Evolutionary conservation across 2,797 vertebrate species (phyloP), one percentile per base, ranked within the genome.

Genomic region (Xyrichtys novacula): DNA sequence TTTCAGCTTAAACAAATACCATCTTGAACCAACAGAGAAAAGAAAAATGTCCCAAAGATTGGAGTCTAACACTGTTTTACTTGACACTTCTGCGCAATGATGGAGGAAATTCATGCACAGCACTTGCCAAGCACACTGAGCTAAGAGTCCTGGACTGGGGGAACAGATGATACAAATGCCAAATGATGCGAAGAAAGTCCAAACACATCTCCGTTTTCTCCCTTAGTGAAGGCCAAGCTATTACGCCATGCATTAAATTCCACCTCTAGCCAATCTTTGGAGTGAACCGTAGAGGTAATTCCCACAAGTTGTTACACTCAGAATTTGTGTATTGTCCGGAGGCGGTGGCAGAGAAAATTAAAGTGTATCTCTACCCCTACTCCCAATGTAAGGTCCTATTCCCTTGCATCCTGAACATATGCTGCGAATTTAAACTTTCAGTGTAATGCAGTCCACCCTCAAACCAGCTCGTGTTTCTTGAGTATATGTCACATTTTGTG

Each of bases 61-160:
- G 69, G 40, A 43, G 19, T 9, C 15, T 29, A 28, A 71, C 64
- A 57, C 47, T 55, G 66, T 46, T 28, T 55, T 1, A 7, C 49
- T 28, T 39, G 49, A 50, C 74, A 46, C 71, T 23, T 52, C 70
- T n/a, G 79, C 59, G 48, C 57, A 44, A 68, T 53, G 29, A 12
- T 68, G 74, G 42, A 20, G 78, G 50, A 78, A 76, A 71, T 75
- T 0, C 48, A 83, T 69, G 42, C 25, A 1, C 38, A 10, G 16
- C 39, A 0, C 49, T 61, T 47, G 80, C 82, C 86, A 85, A 84
- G 39, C n/a, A 3, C 65, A 5, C 39, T 55, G 82, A 81, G 79
- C 77, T 80, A 78, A 56, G 53, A 53, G 23, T 43, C 64, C 38
- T 40, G 44, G 63, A 62, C 31, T 22, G 39, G 69, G 61, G 53